phyloP scores from a whole-genome alignment of 2,113 vertebrate species.

The Tyrannus savana region DNA sequence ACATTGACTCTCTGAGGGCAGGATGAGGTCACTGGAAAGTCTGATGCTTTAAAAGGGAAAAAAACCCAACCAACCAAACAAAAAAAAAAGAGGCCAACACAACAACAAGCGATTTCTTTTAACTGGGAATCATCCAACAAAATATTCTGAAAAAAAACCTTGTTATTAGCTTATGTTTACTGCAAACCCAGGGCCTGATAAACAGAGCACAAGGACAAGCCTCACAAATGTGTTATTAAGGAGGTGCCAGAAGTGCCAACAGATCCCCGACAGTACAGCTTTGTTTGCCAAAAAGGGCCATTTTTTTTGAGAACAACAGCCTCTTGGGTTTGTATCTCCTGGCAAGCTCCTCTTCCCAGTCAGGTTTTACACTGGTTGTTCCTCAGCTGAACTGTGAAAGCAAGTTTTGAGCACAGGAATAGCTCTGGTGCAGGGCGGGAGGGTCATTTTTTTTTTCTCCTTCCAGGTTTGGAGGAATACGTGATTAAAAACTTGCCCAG shows the following conservation, averaged over 20 bases:
- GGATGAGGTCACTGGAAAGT: slow-evolving; percentile 24
- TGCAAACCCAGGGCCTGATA: background rate
- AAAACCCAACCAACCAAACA: background rate
- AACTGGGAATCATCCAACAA: slow-evolving; percentile 21
- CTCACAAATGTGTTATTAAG: slow-evolving; percentile 12
- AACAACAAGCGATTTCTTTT: background rate
- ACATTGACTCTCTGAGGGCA: background rate
- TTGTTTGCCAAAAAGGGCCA: slow-evolving; percentile 21
- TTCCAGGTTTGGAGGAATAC: background rate
- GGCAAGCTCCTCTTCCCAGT: background rate
- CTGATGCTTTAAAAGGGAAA: background rate
- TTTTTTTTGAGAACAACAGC: background rate
- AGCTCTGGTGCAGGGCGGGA: accelerated
- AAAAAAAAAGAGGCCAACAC: background rate
- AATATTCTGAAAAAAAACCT: background rate
- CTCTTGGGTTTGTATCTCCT: background rate
- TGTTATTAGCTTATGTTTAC: slow-evolving; percentile 40
- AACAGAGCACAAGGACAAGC: background rate
- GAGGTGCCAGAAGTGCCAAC: slow-evolving; percentile 37
- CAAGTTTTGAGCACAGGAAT: background rate
- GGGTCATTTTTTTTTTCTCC: background rate
- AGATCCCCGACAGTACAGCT: background rate
- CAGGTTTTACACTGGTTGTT: background rate
- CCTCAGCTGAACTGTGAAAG: background rate
- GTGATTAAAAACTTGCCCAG: background rate